These are phyloP conservation scores for Chaenocephalus aceratus DNA, from an alignment of 2,113 vertebrate species.

Conservation along the genomic window DNA sequence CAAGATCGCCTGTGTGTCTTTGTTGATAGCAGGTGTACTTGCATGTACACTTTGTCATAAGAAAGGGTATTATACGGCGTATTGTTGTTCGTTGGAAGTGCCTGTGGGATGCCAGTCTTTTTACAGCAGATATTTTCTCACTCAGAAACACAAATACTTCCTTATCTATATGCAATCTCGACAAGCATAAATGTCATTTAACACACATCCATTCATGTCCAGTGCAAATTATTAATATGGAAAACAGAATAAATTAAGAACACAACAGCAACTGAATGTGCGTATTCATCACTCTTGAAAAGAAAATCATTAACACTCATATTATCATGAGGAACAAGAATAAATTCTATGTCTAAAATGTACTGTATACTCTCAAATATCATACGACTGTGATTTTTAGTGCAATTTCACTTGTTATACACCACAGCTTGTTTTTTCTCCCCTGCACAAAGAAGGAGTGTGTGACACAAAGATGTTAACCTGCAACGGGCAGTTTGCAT, in stretches of 20 bases:
- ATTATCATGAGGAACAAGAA: conserved; percentile 69
- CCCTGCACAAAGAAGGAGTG: conserved; percentile 33
- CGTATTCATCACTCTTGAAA: conserved; percentile 71
- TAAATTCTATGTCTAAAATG: conserved; percentile 69
- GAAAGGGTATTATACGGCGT: background rate
- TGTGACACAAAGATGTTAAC: conserved; percentile 22
- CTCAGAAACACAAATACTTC: conserved; percentile 66
- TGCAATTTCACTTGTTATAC: conserved; percentile 76
- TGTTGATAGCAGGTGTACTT: conserved; percentile 8
- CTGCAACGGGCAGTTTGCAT: conserved; percentile 27
- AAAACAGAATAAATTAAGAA: conserved; percentile 71
- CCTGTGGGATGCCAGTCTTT: conserved; percentile 54
- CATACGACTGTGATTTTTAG: conserved; percentile 73
- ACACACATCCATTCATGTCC: conserved; percentile 72
- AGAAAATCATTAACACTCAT: conserved; percentile 68
- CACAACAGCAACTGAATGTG: conserved; percentile 70
- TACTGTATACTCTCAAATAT: conserved; percentile 66
- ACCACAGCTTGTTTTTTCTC: conserved; percentile 46
- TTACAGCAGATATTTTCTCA: conserved; percentile 65
- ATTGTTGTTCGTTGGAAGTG: conserved; percentile 19
- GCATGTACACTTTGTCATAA: background rate
- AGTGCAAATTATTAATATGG: conserved; percentile 76
- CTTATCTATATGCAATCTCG: conserved; percentile 64
- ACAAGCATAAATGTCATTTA: conserved; percentile 71
- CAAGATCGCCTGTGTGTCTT: background rate